Evolutionary conservation across 2,888 invertebrate species (phyloP).

Genomic region (Nephrotoma appendiculata): DNA sequence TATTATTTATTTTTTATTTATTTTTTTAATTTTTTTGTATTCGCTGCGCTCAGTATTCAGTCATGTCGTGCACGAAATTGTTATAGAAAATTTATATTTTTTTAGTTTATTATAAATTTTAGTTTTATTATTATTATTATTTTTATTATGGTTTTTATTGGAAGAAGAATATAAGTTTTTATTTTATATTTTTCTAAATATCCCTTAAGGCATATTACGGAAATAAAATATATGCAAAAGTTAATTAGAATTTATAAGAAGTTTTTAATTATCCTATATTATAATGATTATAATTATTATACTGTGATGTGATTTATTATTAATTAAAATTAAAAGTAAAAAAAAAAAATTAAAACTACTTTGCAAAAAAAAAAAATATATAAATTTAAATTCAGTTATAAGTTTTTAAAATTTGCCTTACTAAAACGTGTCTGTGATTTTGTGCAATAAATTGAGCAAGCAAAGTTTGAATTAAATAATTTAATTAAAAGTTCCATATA

Average conservation of each 20-base stretch:
- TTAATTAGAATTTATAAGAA: not conserved
- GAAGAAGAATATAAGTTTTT: not conserved
- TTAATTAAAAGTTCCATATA: not conserved
- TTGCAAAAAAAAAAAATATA: not conserved
- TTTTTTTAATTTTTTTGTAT: not conserved
- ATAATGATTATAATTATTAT: not conserved
- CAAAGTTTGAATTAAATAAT: not conserved
- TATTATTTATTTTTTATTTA: slow-evolving; percentile 2
- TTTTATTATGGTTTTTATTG: not conserved
- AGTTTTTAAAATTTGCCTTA: not conserved
- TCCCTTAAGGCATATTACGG: not conserved
- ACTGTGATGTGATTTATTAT: slow-evolving; percentile 2
- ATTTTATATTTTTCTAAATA: not conserved
- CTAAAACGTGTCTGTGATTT: slow-evolving; percentile 3
- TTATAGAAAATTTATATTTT: not conserved
- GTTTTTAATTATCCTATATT: not conserved
- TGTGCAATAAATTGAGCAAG: slow-evolving; percentile 1
- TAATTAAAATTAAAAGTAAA: not conserved
- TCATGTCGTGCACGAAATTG: slow-evolving; percentile 3
- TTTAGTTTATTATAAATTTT: not conserved
- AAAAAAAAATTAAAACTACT: not conserved
- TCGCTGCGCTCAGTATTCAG: not conserved
- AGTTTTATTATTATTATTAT: not conserved
- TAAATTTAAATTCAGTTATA: not conserved
- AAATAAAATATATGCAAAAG: not conserved